These are phyloP conservation scores for Ennomos fuscantarius DNA, from an alignment of 2,888 invertebrate species.

Conservation along the genomic window DNA sequence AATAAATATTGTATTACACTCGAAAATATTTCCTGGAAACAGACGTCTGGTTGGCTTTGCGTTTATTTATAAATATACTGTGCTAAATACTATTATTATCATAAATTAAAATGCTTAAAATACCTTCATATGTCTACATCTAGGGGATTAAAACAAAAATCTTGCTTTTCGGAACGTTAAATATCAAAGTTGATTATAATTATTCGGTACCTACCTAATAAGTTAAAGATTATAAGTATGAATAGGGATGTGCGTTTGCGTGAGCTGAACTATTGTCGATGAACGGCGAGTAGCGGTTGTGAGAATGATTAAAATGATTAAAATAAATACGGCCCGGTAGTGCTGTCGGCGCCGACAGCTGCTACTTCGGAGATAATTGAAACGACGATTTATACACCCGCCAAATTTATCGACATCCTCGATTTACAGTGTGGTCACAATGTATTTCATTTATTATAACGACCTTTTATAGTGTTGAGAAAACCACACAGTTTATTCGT, in stretches of 20 bases:
- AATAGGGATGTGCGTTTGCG: conserved; percentile 18
- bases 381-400: conserved; percentile 81
- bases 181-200: conserved; percentile 8
- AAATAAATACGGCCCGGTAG: conserved; percentile 79
- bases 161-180: conserved; percentile 1
- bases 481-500: conserved; percentile 7
- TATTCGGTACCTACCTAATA: conserved; percentile 12
- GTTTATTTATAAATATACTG: conserved; percentile 11
- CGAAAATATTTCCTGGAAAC: conserved; percentile 2
- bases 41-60: not conserved
- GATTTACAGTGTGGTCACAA: conserved; percentile 67
- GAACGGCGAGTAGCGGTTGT: conserved; percentile 55
- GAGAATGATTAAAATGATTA: conserved; percentile 81
- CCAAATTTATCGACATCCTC: conserved; percentile 80
- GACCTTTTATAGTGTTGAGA: conserved; percentile 37
- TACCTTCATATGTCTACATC: conserved; percentile 18
- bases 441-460: conserved; percentile 45
- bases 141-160: conserved; percentile 21
- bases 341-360: conserved; percentile 71
- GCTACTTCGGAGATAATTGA: conserved; percentile 80
- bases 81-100: conserved; percentile 15
- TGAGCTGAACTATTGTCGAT: conserved; percentile 16
- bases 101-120: conserved; percentile 19
- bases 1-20: conserved; percentile 16
- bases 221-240: conserved; percentile 14